Conservation (phyloP, 2,797 vertebrate genomes). For the Hydrolagus colliei region DNA sequence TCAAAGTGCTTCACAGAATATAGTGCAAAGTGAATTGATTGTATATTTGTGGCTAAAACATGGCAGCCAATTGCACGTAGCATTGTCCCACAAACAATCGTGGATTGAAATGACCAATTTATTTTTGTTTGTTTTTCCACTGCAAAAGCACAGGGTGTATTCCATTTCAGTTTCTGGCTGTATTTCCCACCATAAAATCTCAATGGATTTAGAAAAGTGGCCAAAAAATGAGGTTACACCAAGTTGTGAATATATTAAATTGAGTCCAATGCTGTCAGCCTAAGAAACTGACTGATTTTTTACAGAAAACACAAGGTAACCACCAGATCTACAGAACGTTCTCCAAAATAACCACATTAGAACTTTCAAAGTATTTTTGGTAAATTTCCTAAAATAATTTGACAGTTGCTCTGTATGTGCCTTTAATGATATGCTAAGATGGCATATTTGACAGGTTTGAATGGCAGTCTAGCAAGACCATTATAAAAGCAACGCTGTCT, state of each 20-base stretch:
- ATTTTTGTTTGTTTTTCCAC: too few species aligned
- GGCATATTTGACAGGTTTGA: conserved; percentile 25
- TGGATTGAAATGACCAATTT: too few species aligned
- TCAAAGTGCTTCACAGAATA: too few species aligned
- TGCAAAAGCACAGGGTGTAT: too few species aligned
- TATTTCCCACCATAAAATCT: neutral
- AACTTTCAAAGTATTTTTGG: conserved; percentile 15
- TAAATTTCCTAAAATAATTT: conserved; percentile 22
- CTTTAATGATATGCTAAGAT: conserved; percentile 21
- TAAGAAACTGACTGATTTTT: neutral
- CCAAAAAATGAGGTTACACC: neutral
- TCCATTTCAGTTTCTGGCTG: too few species aligned
- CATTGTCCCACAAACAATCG: too few species aligned
- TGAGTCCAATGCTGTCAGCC: neutral
- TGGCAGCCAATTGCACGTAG: too few species aligned
- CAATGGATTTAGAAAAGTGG: neutral
- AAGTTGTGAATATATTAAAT: conserved; percentile 1
- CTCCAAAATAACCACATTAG: neutral
- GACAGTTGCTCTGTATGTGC: neutral
- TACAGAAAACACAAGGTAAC: neutral
- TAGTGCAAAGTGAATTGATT: too few species aligned
- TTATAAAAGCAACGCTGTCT: conserved; percentile 21
- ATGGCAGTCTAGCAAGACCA: conserved; percentile 19
- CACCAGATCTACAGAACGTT: neutral
- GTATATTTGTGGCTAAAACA: too few species aligned